Evolutionary conservation across 2,888 invertebrate genomes (phyloP).

Genomic region (Tupiocoris notatus): DNA sequence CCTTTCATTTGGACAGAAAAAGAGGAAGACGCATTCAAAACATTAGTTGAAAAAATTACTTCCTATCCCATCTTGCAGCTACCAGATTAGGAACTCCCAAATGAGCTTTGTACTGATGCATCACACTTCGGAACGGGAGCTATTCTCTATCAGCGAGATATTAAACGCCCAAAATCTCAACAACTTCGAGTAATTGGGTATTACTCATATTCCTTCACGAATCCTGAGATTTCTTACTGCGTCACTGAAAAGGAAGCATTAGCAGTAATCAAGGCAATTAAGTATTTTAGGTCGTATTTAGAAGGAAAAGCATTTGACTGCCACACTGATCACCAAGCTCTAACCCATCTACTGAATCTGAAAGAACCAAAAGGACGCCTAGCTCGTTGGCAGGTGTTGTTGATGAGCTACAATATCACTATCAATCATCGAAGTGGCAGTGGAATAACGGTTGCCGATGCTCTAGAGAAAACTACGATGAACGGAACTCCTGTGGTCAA

Average conservation of each 20-base stretch:
- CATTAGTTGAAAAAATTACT: neutral
- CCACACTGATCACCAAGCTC: conserved; percentile 21
- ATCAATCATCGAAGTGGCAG: conserved; percentile 16
- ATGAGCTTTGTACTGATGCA: conserved; percentile 16
- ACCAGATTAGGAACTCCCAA: conserved; percentile 13
- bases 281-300: conserved; percentile 23
- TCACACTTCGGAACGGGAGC: neutral
- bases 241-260: conserved; percentile 27
- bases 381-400: conserved; percentile 12
- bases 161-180: neutral
- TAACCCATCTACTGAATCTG: conserved; percentile 4
- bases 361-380: conserved; percentile 14
- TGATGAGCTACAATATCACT: neutral
- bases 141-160: conserved; percentile 10
- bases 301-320: neutral
- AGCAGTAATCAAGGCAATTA: conserved; percentile 8
- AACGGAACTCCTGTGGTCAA: neutral
- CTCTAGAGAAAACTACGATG: neutral
- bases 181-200: conserved; percentile 18
- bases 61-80: conserved; percentile 6
- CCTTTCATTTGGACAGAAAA: conserved; percentile 2
- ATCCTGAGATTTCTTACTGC: conserved; percentile 11
- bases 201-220: conserved; percentile 2
- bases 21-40: neutral
- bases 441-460: neutral